Evolutionary conservation across 2,888 invertebrate genomes (phyloP), one percentile per base, ranked within the genome.

Genomic region (Philhelius pedissequus): DNA sequence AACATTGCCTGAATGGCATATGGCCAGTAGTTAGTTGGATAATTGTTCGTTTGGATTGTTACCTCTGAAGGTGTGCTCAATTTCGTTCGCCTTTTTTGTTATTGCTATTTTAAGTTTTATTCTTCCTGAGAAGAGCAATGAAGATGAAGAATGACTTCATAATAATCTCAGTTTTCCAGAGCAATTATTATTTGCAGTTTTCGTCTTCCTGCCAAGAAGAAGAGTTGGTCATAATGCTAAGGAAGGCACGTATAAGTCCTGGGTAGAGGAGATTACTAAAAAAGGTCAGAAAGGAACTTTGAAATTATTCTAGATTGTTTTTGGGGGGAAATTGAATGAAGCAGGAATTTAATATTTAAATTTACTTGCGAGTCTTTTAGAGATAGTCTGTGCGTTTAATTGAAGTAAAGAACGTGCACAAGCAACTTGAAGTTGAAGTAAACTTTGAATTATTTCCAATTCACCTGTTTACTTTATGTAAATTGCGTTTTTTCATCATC

Each of bases 361-460:
- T 64, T 64, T 64, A 48, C 48, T 43, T 64, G n/a, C 32, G 20
- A 64, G 22, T 35, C 4, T 48, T 32, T 8, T 0, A 9, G 5
- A 9, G 15, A 48, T 48, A 64, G 45, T 32, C 32, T 64, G 32
- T 64, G 20, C 64, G 48, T 64, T 32, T 32, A 48, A 32, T 30
- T 30, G 20, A 20, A 27, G 43, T 18, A 27, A 20, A n/a, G 45
- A 32, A 64, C 48, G 22, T 64, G 32, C 64, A 64, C n/a, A 40
- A 76, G 54, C 20, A 76, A 76, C 60, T 60, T 40, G n/a, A 76
- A 60, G 30, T 52, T 58, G 20, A 60, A 62, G 52, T 13, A 54
- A 76, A 76, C 50, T 77, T 69, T 43, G 60, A 77, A 52, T 77
- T 69, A 77, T 69, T 77, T 62, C 52, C 69, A 40, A 62, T 69